These are phyloP conservation scores for Thalassoma bifasciatum DNA, from an alignment of 2,113 vertebrate genomes.

Conservation along the genomic window DNA sequence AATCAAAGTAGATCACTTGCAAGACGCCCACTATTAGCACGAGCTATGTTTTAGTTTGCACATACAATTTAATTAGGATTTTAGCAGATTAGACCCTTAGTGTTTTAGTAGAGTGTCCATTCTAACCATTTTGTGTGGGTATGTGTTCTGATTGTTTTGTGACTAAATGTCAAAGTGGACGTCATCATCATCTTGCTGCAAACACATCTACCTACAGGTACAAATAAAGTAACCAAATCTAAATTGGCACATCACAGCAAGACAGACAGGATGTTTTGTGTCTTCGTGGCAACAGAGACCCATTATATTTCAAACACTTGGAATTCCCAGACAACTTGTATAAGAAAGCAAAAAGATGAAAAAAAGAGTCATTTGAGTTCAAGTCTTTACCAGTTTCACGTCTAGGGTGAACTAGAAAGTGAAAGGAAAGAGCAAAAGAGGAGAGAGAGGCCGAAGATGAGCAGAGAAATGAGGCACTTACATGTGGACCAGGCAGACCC, in stretches of 20 bases:
- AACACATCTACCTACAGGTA: too few relatives aligned
- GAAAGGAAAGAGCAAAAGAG: background rate
- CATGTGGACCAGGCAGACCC: slow-evolving; percentile 92
- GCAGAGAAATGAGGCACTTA: slow-evolving; percentile 74
- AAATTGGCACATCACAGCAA: slow-evolving; percentile 33
- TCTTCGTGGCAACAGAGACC: background rate
- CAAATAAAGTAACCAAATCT: too few relatives aligned
- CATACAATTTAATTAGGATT: too few relatives aligned
- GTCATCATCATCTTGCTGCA: too few relatives aligned
- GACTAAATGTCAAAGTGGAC: too few relatives aligned
- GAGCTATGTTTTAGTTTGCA: too few relatives aligned
- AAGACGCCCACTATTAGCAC: too few relatives aligned
- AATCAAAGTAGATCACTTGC: too few relatives aligned
- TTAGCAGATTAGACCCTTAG: too few relatives aligned
- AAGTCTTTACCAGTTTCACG: slow-evolving; percentile 1
- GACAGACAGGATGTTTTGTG: slow-evolving; percentile 13
- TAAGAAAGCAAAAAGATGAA: slow-evolving; percentile 44
- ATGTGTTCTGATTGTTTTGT: too few relatives aligned
- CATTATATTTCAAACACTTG: background rate
- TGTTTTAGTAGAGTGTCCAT: too few relatives aligned
- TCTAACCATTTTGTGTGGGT: too few relatives aligned
- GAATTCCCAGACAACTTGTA: background rate
- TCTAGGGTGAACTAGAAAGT: background rate
- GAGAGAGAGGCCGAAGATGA: background rate
- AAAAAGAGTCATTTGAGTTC: slow-evolving; percentile 14